Evolutionary conservation across 2,797 vertebrate genomes (phyloP), one percentile per base, ranked within the genome.

Genomic region (Enteromius radiatus): DNA sequence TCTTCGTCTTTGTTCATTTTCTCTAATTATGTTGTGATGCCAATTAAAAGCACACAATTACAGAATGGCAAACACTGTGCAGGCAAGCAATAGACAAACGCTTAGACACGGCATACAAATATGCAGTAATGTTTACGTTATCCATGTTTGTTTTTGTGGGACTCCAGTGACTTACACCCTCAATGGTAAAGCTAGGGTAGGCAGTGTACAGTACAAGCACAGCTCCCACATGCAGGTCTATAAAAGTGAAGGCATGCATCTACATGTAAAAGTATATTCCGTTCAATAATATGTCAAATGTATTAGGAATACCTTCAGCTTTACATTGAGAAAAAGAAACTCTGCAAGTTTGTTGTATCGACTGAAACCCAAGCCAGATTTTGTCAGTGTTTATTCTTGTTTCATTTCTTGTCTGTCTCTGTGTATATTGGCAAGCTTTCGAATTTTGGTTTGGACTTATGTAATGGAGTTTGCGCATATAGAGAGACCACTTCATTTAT

Each of bases 11-110:
- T 59, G 64, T 56, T 68, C 6, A 56, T 77, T 43, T 70, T 70
- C 41, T 54, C 47, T 61, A 54, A 83, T 77, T 68, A 81, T 1
- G 8, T 43, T 31, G 43, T 49, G 59, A 77, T 71, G 64, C 17
- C 28, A 61, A 52, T 81, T 85, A 81, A 80, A 75, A 76, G 36
- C 78, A 81, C 54, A 65, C 38, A 64, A 56, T 59, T 68, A 76
- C 61, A 67, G 69, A 56, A 79, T 47, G 73, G 36, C 26, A 59
- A 69, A 45, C 31, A 61, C 65, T 38, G 38, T 38, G 54, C 73
- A 83, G 15, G 52, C 54, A 47, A 77, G 49, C 64, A 69, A 36
- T 2, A 67, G 71, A 43, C 17, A 56, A 68, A n/a, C 33, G 28
- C 56, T 36, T 38, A 23, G 28, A 49, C 56, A 49, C 12, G 5